Conservation (phyloP, 2,113 vertebrate species). For the Callaeas wilsoni region DNA sequence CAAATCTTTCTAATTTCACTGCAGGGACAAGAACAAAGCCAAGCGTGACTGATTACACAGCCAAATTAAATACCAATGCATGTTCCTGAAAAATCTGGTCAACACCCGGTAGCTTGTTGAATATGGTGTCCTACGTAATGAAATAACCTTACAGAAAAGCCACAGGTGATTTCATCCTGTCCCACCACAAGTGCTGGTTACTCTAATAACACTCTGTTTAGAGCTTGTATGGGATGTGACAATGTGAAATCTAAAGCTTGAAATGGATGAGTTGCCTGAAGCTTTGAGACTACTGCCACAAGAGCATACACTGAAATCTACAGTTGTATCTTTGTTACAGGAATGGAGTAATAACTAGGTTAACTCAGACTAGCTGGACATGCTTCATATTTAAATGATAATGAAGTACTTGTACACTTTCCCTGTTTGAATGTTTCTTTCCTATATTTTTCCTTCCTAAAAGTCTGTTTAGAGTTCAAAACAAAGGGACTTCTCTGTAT, state of each 20-base stretch:
- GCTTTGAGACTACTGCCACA: not conserved
- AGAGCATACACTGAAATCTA: not conserved
- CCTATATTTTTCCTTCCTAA: not conserved
- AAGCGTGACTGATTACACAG: not conserved
- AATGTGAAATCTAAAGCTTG: not conserved
- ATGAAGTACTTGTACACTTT: not conserved
- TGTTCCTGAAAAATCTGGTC: not conserved
- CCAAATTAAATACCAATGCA: not conserved
- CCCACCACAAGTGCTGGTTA: not conserved
- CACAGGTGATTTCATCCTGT: not conserved
- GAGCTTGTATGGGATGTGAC: not conserved
- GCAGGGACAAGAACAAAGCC: constrained; percentile 1
- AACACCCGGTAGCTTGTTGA: not conserved
- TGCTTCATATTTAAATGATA: not conserved
- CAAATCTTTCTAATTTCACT: constrained; percentile 95
- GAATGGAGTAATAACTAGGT: not conserved
- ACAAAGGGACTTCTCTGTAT: not conserved
- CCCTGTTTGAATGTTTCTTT: not conserved
- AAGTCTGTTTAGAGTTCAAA: not conserved
- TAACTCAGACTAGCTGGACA: not conserved
- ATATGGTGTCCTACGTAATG: not conserved
- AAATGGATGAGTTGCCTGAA: not conserved
- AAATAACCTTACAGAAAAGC: not conserved
- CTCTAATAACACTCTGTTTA: not conserved
- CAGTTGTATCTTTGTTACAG: not conserved